phyloP scores from a whole-genome alignment of 2,888 invertebrate species.

The Eumacrocentrus americanus region DNA sequence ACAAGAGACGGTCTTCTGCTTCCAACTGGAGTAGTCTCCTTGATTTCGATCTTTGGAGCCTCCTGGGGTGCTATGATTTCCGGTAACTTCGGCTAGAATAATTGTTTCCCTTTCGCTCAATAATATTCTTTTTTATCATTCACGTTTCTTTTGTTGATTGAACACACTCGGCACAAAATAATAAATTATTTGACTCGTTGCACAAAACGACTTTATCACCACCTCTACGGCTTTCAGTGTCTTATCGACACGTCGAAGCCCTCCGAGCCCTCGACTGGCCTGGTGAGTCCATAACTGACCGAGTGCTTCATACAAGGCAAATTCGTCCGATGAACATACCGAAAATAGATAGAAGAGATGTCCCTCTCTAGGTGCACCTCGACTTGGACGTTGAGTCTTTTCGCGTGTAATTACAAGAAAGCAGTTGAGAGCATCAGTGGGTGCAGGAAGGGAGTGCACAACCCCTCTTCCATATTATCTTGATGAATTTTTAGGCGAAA shows the following conservation, averaged over 20 bases:
- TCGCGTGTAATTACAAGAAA: constrained; percentile 6
- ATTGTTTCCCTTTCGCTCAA: neutral
- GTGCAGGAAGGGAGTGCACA: neutral
- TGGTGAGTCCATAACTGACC: constrained; percentile 39
- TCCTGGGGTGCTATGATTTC: constrained; percentile 71
- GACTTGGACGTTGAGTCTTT: too few species aligned
- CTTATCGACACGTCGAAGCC: neutral
- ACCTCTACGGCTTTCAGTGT: neutral
- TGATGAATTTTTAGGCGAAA: constrained; percentile 47
- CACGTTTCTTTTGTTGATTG: too few species aligned
- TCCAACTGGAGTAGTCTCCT: constrained; percentile 74
- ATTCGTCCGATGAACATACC: constrained; percentile 34
- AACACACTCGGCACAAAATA: too few species aligned
- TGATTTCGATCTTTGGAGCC: constrained; percentile 86
- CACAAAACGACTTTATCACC: too few species aligned
- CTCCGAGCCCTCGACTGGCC: constrained; percentile 34
- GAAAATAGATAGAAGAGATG: constrained; percentile 60
- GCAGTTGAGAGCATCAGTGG: neutral
- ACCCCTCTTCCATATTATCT: neutral
- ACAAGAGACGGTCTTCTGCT: constrained; percentile 78
- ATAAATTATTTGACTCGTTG: too few species aligned
- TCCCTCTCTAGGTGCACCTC: constrained; percentile 45
- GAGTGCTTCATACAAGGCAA: constrained; percentile 27
- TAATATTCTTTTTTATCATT: neutral
- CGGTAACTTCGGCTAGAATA: constrained; percentile 64